Evolutionary conservation across 2,797 vertebrate species (phyloP).

Genomic region (Eidolon dupreanum): DNA sequence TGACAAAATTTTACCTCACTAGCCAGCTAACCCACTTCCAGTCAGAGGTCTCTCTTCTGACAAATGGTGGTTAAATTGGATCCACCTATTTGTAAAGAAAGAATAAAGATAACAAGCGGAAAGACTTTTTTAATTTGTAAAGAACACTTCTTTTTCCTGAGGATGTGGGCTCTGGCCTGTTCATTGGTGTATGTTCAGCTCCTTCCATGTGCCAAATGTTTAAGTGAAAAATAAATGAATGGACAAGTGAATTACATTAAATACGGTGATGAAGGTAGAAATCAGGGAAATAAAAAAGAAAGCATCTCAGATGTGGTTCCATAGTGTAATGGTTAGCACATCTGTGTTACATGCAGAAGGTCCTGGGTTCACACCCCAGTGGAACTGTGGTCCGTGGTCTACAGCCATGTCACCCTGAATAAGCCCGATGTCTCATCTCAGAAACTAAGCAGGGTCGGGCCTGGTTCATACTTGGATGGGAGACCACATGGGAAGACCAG

Average conservation of each 20-base stretch:
- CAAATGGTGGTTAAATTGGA: not conserved
- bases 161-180: not conserved
- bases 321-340: no score
- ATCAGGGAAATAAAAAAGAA: not conserved
- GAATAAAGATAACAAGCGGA: not conserved
- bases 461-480: no score
- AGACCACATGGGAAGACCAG: no score
- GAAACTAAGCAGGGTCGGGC: no score
- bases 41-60: not conserved
- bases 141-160: not conserved
- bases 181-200: fast-evolving
- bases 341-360: no score
- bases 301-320: no score
- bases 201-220: not conserved
- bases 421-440: no score
- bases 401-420: no score
- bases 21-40: not conserved
- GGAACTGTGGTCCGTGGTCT: no score
- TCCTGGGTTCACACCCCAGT: no score
- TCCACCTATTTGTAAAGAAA: not conserved
- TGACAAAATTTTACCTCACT: not conserved
- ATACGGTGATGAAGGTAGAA: not conserved
- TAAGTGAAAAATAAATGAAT: not conserved
- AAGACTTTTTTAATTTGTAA: not conserved
- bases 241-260: not conserved